These are phyloP conservation scores for Nymphalis urticae DNA, from an alignment of 2,888 invertebrate species.

Conservation along the genomic window DNA sequence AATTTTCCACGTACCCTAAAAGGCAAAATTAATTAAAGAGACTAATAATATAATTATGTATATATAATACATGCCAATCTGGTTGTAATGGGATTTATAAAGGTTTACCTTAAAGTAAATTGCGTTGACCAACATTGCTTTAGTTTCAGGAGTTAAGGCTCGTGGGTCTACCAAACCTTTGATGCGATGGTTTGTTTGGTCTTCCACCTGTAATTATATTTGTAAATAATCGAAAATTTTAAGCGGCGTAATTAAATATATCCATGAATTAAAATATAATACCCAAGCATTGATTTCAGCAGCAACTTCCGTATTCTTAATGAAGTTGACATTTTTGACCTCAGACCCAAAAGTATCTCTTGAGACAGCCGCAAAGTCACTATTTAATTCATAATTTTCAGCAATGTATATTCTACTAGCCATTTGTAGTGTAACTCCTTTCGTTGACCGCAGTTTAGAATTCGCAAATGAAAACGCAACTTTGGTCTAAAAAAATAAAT, in stretches of 20 bases:
- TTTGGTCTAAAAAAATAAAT: conserved; percentile 54
- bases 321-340: conserved; percentile 84
- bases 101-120: conserved; percentile 88
- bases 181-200: conserved; percentile 67
- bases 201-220: conserved; percentile 60
- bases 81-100: conserved; percentile 5
- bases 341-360: conserved; percentile 82
- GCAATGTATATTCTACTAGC: conserved; percentile 87
- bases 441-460: conserved; percentile 48
- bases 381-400: conserved; percentile 69
- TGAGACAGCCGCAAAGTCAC: conserved; percentile 79
- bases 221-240: not conserved
- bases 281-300: conserved; percentile 89
- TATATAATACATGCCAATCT: not conserved
- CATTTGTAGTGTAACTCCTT: conserved; percentile 80
- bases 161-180: conserved; percentile 82
- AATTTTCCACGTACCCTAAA: conserved; percentile 84
- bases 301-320: conserved; percentile 63
- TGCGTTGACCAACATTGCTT: conserved; percentile 89
- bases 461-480: conserved; percentile 52
- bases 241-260: not conserved
- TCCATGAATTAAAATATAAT: conserved; percentile 23
- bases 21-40: not conserved
- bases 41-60: not conserved
- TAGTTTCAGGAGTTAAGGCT: conserved; percentile 76